Base-by-base conservation (phyloP, 2,797 vertebrate species). In the Coranthus polyacanthus region DNA sequence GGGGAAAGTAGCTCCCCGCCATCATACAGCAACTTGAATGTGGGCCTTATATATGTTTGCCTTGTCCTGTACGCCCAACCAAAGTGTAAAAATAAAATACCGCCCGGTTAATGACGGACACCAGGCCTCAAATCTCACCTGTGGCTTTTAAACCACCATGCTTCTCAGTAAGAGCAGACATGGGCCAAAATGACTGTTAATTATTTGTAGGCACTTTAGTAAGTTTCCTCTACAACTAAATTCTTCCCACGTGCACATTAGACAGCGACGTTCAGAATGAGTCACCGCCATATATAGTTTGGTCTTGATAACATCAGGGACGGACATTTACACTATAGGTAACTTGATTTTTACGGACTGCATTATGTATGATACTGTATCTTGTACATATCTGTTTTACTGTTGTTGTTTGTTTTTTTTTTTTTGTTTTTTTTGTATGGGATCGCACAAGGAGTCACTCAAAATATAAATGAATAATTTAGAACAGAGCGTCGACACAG, bases 341-440 rank as follows among this genome's bases (percentile, higher is more conserved):
- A 34, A 63, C 24, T 51, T 70, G 39, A 77, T 53, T 68, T n/a
- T 76, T 57, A 61, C 60, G 42, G 51, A 47, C 43, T 77, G 52
- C 53, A 60, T 84, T 67, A 74, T 81, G 65, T 83, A 78, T 88
- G 65, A 83, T 73, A 43, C 43, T 45, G 43, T 21, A 82, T 73
- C 63, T 42, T 90, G 82, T 89, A 92, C 47, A 87, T 87, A 90
- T 75, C 21, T 70, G 42, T 73, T 34, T 12, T 20, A 78, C 62
- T 43, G 17, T 63, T 34, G 21, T 41, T 36, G 8, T 32, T 78
- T 43, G 17, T 63, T 34, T 26, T 41, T 36, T 32, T 32, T 78
- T 21, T 15, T 64, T 37, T 55, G 43, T 56, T 54, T 8, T 61
- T 87, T 83, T 73, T 79, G 32, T 72, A 49, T 46, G 36, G 16